phyloP scores from a whole-genome alignment of 1,140 invertebrate genomes.

The Eumeta japonica region DNA sequence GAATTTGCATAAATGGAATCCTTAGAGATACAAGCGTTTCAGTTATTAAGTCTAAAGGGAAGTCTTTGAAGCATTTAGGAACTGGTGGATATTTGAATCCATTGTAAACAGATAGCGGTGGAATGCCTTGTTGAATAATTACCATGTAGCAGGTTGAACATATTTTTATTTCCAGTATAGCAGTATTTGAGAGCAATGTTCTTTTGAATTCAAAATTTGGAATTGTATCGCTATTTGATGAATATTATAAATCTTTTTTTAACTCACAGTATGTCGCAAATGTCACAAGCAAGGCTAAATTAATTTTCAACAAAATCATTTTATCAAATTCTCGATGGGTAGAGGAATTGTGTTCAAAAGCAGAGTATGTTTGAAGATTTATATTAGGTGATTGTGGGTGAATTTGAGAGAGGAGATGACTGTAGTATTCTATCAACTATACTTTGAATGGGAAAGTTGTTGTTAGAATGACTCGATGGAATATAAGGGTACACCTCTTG shows the following conservation, averaged over 20 bases:
- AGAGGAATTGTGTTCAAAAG: too few relatives aligned
- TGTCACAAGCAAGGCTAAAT: too few relatives aligned
- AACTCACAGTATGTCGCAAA: too few relatives aligned
- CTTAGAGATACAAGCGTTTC: slow-evolving; percentile 20
- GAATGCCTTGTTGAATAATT: slow-evolving; percentile 12
- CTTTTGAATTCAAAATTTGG: slow-evolving; percentile 12
- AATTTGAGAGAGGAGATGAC: slow-evolving; percentile 1
- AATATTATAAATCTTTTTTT: slow-evolving; percentile 15
- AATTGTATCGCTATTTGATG: not conserved
- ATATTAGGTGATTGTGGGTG: slow-evolving; percentile 1
- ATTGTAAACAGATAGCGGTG: slow-evolving; percentile 11
- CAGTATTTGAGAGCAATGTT: slow-evolving; percentile 8
- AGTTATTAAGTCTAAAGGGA: slow-evolving; percentile 11
- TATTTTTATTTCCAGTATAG: slow-evolving; percentile 8
- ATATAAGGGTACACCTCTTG: too few relatives aligned
- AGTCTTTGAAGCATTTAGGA: slow-evolving; percentile 11
- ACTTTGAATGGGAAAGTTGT: too few relatives aligned
- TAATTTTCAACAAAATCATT: too few relatives aligned
- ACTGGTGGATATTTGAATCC: slow-evolving; percentile 17
- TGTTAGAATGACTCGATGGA: slow-evolving; percentile 1
- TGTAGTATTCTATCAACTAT: slow-evolving; percentile 1
- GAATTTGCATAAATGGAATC: too few relatives aligned
- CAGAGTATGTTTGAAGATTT: slow-evolving; percentile 3
- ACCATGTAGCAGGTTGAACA: slow-evolving; percentile 16
- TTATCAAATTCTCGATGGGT: too few relatives aligned